Evolutionary conservation across 2,113 vertebrate genomes (phyloP).

Genomic region (Alligator sinensis): DNA sequence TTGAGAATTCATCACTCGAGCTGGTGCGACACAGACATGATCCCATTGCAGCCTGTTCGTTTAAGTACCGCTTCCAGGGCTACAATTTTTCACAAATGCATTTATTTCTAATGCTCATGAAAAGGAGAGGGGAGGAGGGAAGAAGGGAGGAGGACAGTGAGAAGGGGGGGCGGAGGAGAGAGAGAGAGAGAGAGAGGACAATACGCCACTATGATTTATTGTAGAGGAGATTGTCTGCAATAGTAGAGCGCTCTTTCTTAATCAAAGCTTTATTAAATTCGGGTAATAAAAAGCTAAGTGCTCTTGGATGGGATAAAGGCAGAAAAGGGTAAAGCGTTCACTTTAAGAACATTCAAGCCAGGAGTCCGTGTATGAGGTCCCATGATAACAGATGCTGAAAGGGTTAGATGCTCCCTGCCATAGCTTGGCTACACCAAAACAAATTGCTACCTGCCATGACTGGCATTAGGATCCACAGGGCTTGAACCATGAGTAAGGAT

Average conservation of each 20-base stretch:
- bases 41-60: neutral
- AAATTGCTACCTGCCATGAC: neutral
- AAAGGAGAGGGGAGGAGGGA: neutral
- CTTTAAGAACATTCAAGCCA: neutral
- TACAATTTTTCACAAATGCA: slow-evolving; percentile 15
- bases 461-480: neutral
- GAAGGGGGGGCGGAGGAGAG: neutral
- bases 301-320: slow-evolving; percentile 20
- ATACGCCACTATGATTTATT: slow-evolving; percentile 24
- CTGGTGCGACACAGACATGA: neutral
- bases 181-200: neutral
- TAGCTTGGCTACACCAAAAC: neutral
- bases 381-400: neutral
- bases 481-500: neutral
- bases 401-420: neutral
- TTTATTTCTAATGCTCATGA: slow-evolving; percentile 25
- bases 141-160: neutral
- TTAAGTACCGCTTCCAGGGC: slow-evolving; percentile 1
- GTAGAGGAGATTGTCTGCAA: slow-evolving; percentile 23
- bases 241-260: slow-evolving; percentile 52
- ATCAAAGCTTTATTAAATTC: slow-evolving; percentile 68
- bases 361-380: neutral
- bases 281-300: slow-evolving; percentile 63
- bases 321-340: neutral
- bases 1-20: slow-evolving; percentile 10